A percentile compares a stretch with the other conserved stretches of the same genome.
Evolutionary conservation across 2,888 invertebrate genomes (phyloP).

Genomic region (Protula sp.): DNA sequence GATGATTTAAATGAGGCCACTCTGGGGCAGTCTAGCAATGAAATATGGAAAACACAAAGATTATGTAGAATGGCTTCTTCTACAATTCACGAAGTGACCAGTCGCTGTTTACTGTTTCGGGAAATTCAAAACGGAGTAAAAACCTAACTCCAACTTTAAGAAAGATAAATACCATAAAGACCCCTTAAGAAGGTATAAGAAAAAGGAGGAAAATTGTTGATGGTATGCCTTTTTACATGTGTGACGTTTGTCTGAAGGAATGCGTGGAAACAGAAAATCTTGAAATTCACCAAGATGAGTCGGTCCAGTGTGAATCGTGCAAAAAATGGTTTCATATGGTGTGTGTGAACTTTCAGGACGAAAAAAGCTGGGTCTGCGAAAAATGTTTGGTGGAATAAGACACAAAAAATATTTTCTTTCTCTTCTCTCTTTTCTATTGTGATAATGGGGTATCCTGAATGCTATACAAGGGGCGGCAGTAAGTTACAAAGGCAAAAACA

Average conservation of each 20-base stretch:
- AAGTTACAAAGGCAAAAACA: constrained; percentile 21
- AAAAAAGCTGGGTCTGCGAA: constrained; percentile 11
- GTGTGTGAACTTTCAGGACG: neutral
- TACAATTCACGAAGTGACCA: no score
- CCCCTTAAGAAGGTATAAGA: neutral
- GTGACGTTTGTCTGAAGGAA: neutral
- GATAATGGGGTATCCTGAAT: no score
- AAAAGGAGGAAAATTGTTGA: neutral
- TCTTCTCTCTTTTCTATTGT: no score
- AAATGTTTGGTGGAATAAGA: neutral
- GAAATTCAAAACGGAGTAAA: no score
- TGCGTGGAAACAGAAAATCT: neutral
- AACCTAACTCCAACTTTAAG: no score
- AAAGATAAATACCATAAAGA: neutral
- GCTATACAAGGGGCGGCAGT: constrained; percentile 13
- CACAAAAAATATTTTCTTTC: no score
- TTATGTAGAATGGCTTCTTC: no score
- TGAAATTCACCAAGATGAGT: neutral
- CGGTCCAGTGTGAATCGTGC: neutral
- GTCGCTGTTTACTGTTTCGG: no score
- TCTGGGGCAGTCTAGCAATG: no score
- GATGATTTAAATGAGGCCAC: no score
- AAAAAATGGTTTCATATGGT: neutral
- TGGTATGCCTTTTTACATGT: neutral
- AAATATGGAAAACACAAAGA: no score